Percentiles rank a stretch among this genome's conserved stretches.
phyloP scores from a whole-genome alignment of 2,113 vertebrate species.

The Anguilla japonica region DNA sequence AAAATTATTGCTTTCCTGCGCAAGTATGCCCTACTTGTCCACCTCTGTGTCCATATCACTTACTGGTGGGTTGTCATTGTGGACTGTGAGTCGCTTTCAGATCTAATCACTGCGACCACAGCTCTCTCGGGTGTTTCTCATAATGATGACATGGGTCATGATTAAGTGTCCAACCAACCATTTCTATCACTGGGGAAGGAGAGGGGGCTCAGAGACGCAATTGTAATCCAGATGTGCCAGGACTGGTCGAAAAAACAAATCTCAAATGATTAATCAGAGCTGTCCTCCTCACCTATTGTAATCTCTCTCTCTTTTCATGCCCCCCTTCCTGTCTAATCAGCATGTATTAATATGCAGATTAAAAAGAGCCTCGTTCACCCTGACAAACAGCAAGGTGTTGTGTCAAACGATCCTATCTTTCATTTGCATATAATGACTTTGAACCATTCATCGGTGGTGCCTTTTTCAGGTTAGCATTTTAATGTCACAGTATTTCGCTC shows the following conservation, averaged over 20 bases:
- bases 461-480: not conserved
- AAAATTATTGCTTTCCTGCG: too few relatives aligned
- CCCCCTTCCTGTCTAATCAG: constrained; percentile 62
- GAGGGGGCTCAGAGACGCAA: not conserved
- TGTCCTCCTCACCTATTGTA: constrained; percentile 64
- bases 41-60: too few relatives aligned
- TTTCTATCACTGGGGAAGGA: not conserved
- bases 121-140: not conserved
- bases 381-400: constrained; percentile 65
- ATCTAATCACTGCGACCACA: too few relatives aligned
- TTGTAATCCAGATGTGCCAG: constrained; percentile 37
- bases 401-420: constrained; percentile 65
- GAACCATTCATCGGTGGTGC: not conserved
- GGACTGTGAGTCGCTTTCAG: too few relatives aligned
- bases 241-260: constrained; percentile 56
- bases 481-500: not conserved
- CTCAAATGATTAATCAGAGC: constrained; percentile 62
- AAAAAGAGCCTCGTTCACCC: constrained; percentile 59
- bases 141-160: not conserved
- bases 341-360: constrained; percentile 69
- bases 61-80: too few relatives aligned
- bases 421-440: constrained; percentile 68
- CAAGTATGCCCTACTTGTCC: too few relatives aligned
- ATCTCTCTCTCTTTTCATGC: constrained; percentile 67
- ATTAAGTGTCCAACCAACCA: not conserved